Evolutionary conservation across 2,113 vertebrate species (phyloP).

Genomic region (Micronycteris hirsuta): DNA sequence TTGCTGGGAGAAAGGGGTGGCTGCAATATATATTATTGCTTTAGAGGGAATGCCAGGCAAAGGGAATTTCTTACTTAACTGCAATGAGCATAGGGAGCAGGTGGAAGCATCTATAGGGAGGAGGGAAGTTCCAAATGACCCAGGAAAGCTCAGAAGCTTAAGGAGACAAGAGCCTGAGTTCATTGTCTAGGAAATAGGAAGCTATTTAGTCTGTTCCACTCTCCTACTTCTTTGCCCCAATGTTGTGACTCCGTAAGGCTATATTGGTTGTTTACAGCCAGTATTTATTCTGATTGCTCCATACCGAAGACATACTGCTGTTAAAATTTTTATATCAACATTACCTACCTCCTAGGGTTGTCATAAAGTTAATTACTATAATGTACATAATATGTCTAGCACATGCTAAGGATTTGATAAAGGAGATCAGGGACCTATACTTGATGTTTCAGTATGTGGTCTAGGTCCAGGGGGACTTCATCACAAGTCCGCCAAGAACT

Average conservation of each 20-base stretch:
- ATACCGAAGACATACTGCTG: background rate
- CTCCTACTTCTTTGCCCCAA: background rate
- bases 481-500: background rate
- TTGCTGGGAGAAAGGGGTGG: background rate
- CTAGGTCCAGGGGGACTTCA: background rate
- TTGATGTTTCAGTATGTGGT: background rate
- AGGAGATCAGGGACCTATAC: background rate
- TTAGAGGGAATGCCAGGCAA: background rate
- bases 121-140: background rate
- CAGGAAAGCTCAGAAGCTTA: background rate
- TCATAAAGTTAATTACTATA: background rate
- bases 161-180: background rate
- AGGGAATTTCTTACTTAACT: background rate
- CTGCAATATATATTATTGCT: background rate
- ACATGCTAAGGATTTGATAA: background rate
- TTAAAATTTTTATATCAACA: slow-evolving; percentile 6
- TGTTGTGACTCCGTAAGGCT: background rate
- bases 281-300: background rate
- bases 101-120: background rate
- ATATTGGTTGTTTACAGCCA: background rate
- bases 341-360: background rate
- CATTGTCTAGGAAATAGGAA: background rate
- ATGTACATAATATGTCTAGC: background rate
- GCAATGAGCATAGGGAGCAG: background rate
- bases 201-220: background rate